Base-by-base conservation (phyloP, 1,140 invertebrate genomes). In the Hylyphantes graminicola region DNA sequence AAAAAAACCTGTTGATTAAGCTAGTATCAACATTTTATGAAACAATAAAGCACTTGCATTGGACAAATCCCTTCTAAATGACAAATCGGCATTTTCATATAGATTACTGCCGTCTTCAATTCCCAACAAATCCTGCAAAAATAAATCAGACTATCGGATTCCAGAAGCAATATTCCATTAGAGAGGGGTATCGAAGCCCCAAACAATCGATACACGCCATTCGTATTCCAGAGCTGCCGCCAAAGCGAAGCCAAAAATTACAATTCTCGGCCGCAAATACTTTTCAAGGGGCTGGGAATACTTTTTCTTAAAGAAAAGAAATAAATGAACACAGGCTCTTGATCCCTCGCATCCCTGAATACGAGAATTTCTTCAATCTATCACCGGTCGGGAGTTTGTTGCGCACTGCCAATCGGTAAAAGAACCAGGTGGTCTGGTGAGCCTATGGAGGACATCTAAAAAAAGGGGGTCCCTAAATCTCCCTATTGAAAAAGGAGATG, bases 401-500 rank as follows among this genome's bases (percentile, higher is more conserved):
- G 12, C 63, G 50, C 19, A 61, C 17, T 12, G 57, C 57, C 12
- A 2, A 65, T 77, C 75, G 75, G 65, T 64, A 53, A 57, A 19
- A 53, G 59, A 50, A 65, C 59, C 35, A 51, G 76, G 63, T 54
- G 54, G 35, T 19, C 57, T 12, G 17, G 12, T 55, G 55, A 35
- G 35, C 35, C 5, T 35, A 5, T 21, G 35, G 12, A 35, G 35
- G 15, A 12, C n/a, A 35, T 70, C 35, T 53, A 12, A n/a, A 15
- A 11, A 51, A 11, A 35, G 74, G 53, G 67, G 76, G 76, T 48
- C 50, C 48, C 67, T 54, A 78, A 78, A 67, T 54, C 76, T 78
- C 35, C 53, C 76, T 15, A 67, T 53, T 67, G 63, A 78, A 78
- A 35, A 78, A 35, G 76, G 48, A 78, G 76, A 67, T 65, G 76